Conservation (phyloP, 2,888 invertebrate species). For the Diarsia brunnea region DNA sequence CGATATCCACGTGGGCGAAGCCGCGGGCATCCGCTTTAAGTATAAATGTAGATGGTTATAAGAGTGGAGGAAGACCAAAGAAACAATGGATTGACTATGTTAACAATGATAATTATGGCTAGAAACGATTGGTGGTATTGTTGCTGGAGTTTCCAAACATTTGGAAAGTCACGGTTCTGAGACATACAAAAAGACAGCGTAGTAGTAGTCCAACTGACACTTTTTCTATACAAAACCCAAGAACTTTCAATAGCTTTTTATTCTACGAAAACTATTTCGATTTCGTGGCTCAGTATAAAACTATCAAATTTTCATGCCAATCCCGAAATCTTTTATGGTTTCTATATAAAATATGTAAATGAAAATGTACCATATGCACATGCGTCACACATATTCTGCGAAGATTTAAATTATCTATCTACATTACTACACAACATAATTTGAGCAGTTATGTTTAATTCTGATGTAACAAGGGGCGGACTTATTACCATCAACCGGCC, state of each 20-base stretch:
- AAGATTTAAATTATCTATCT: not conserved
- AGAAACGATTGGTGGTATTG: too few relatives aligned
- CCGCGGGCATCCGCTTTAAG: too few relatives aligned
- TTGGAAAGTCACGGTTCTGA: not conserved
- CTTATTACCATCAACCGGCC: too few relatives aligned
- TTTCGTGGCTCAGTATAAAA: constrained; percentile 20
- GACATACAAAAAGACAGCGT: not conserved
- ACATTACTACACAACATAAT: not conserved
- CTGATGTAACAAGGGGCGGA: too few relatives aligned
- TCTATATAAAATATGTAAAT: constrained; percentile 16
- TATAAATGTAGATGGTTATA: too few relatives aligned
- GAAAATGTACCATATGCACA: constrained; percentile 1
- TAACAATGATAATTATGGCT: too few relatives aligned
- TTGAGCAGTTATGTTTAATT: too few relatives aligned
- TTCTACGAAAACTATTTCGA: constrained; percentile 5
- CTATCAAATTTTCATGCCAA: constrained; percentile 18
- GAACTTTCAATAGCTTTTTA: not conserved
- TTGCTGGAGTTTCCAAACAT: not conserved
- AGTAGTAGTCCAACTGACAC: not conserved
- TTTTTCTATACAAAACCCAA: not conserved
- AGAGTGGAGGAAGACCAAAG: too few relatives aligned
- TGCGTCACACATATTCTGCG: not conserved
- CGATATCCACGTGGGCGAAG: too few relatives aligned
- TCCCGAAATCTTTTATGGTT: constrained; percentile 27
- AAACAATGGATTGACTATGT: too few relatives aligned